Evolutionary conservation across 1,140 invertebrate genomes (phyloP).

Genomic region (Drosophila mojavensis): DNA sequence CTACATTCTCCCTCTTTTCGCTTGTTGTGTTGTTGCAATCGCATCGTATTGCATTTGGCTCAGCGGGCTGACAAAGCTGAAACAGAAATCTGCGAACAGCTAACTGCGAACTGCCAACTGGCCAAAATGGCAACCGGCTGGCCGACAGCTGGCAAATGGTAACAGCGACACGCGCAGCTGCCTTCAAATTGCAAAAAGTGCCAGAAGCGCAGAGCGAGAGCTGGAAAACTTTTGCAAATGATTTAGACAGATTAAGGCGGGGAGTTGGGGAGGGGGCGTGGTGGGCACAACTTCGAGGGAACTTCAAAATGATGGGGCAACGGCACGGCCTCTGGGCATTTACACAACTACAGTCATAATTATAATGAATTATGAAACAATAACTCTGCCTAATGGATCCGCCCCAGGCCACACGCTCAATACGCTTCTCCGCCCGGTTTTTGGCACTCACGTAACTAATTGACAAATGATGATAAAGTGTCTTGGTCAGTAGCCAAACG

Average conservation of each 20-base stretch:
- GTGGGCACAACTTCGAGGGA: conserved; percentile 22
- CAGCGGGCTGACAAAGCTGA: conserved; percentile 40
- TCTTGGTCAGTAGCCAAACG: conserved; percentile 47
- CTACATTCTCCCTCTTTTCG: background rate
- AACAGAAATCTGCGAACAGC: conserved; percentile 34
- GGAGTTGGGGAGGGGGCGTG: background rate
- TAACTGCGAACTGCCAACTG: conserved; percentile 15
- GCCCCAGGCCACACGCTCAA: conserved; percentile 14
- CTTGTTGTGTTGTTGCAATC: conserved; percentile 30
- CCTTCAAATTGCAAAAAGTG: conserved; percentile 60
- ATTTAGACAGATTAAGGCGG: conserved; percentile 41
- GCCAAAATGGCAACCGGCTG: conserved; percentile 11
- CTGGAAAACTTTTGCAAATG: conserved; percentile 59
- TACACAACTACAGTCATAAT: conserved; percentile 71
- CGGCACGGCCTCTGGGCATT: conserved; percentile 38
- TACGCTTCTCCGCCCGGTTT: conserved; percentile 1
- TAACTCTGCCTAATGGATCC: conserved; percentile 49
- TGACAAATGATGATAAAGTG: conserved; percentile 82
- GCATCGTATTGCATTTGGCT: conserved; percentile 48
- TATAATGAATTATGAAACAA: conserved; percentile 79
- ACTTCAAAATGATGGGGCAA: conserved; percentile 53
- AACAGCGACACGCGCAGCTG: conserved; percentile 39
- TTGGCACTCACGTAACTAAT: conserved; percentile 61
- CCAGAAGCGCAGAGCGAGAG: conserved; percentile 42
- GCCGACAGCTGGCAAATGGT: conserved; percentile 28